Evolutionary conservation across 2,888 invertebrate species (phyloP), one percentile per base, ranked within the genome.

Genomic region (Leucophenga montana): DNA sequence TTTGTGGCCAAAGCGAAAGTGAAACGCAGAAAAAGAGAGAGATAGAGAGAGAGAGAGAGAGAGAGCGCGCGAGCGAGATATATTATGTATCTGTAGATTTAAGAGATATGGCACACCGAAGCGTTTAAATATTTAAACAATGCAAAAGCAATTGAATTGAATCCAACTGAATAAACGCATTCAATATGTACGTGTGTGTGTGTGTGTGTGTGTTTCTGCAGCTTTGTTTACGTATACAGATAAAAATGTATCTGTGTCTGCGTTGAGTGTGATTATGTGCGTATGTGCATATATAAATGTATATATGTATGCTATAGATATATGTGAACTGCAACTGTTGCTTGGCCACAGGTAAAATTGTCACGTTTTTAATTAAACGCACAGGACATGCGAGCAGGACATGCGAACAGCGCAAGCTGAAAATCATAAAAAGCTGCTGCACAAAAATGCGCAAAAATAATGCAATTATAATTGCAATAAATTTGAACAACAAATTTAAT

Each of bases 291-390:
- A n/a, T n/a, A n/a, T n/a, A n/a, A 27, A 27, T 46, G 1, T 46
- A 46, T 46, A 46, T 46, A 46, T 46, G 3, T 46, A 46, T 46
- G 46, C 3, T 27, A 27, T 27, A 27, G 27, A 27, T 27, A 27
- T 27, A 27, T 27, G 27, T 39, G 39, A 3, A 39, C 50, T n/a
- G 18, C 50, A 50, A 50, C 50, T 50, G 50, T 50, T 27, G 18
- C 64, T 65, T 74, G 71, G 82, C 77, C 80, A 77, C 75, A 77
- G 78, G 82, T 79, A 73, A 79, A 83, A 82, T 83, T 82, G 81
- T 82, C 81, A 82, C 81, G 81, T 82, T 83, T 82, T 82, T 84
- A 82, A 82, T 82, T 82, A 82, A 82, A 82, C 75, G 72, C 54
- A 50, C 44, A 27, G 4, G 14, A 11, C n/a, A 22, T 66, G 46